A percentile compares a stretch with the other conserved stretches of the same genome.
Conservation (phyloP, 2,888 invertebrate species). For the Drosophila picticornis region DNA sequence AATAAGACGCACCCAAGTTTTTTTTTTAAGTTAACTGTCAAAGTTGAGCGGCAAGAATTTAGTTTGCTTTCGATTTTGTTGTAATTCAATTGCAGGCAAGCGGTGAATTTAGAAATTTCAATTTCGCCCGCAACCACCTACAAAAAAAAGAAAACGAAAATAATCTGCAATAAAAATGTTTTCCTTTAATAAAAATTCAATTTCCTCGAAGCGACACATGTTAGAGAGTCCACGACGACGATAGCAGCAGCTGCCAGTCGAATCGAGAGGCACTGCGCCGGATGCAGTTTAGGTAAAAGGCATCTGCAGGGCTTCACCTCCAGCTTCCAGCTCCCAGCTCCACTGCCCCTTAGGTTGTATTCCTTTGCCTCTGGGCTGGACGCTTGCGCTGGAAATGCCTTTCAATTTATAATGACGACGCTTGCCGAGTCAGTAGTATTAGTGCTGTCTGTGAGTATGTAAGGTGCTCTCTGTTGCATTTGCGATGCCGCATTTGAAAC, state of each 20-base stretch:
- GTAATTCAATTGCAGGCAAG: conserved; percentile 62
- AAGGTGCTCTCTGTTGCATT: conserved; percentile 64
- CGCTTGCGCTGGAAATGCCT: conserved; percentile 65
- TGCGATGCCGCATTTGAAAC: conserved; percentile 63
- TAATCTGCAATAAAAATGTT: conserved; percentile 82
- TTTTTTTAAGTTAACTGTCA: conserved; percentile 26
- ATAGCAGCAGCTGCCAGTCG: conserved; percentile 52
- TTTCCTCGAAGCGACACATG: conserved; percentile 82
- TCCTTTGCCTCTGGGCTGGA: conserved; percentile 31
- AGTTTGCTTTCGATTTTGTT: conserved; percentile 21
- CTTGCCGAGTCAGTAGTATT: conserved; percentile 35
- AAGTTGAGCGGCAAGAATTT: conserved; percentile 35
- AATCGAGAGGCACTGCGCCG: conserved; percentile 32
- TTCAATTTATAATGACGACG: conserved; percentile 76
- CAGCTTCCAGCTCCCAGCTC: neutral
- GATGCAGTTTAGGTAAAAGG: conserved; percentile 73
- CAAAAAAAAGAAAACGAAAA: conserved; percentile 65
- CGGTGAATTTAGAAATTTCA: conserved; percentile 69
- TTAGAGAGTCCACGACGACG: conserved; percentile 50
- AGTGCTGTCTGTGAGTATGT: conserved; percentile 25
- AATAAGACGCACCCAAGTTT: conserved; percentile 55
- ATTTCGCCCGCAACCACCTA: conserved; percentile 20
- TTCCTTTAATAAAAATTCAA: conserved; percentile 83
- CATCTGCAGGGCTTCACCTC: conserved; percentile 27
- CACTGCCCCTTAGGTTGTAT: neutral